Conservation (phyloP, 1,140 invertebrate species). For the Onthophagus taurus region DNA sequence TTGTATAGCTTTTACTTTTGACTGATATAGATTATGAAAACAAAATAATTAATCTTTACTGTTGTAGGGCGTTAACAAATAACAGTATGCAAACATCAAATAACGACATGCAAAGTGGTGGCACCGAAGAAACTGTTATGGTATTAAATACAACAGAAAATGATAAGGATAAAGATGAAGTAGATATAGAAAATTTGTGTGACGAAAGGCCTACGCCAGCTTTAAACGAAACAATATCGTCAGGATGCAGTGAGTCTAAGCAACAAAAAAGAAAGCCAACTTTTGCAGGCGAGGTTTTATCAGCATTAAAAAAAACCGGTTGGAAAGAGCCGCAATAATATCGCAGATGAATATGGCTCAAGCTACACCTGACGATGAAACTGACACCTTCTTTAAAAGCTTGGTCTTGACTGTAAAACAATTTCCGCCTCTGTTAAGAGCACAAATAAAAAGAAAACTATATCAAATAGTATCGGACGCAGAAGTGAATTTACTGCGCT, state of each 20-base stretch:
- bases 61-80: not conserved
- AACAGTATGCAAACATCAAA: not conserved
- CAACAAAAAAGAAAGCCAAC: not conserved
- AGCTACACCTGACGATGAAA: not conserved
- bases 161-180: not conserved
- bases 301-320: not conserved
- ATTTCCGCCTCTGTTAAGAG: not conserved
- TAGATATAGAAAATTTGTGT: not conserved
- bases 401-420: not conserved
- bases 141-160: no score
- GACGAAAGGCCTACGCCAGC: not conserved
- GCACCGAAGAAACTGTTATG: not conserved
- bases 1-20: not conserved
- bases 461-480: not conserved
- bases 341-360: not conserved
- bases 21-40: not conserved
- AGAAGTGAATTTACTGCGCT: not conserved
- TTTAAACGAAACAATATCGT: not conserved
- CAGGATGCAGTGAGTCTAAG: not conserved
- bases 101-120: not conserved
- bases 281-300: constrained; percentile 1
- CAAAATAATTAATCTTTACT: not conserved
- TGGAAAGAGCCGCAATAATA: not conserved
- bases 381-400: not conserved
- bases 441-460: not conserved